Conservation (phyloP, 2,797 vertebrate genomes). For the Dallia pectoralis region DNA sequence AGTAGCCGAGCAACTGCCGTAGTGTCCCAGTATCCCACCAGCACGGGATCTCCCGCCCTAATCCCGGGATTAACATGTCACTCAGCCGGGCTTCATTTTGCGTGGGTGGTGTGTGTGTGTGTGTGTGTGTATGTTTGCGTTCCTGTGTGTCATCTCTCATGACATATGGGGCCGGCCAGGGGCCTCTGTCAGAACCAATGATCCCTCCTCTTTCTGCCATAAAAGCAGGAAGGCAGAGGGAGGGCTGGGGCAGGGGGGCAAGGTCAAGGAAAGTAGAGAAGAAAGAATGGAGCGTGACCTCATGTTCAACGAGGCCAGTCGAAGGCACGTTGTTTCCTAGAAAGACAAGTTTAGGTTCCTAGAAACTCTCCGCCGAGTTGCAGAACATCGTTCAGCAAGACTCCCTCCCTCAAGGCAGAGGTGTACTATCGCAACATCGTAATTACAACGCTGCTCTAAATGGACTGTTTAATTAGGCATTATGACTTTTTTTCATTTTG, state of each 20-base stretch:
- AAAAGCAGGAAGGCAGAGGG: too few relatives aligned
- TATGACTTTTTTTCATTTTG: not conserved
- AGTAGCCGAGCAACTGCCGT: slow-evolving; percentile 22
- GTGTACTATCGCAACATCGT: not conserved
- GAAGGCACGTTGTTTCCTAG: too few relatives aligned
- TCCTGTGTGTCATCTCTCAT: slow-evolving; percentile 2
- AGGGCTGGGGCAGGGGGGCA: too few relatives aligned
- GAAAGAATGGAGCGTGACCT: too few relatives aligned
- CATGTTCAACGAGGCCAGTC: too few relatives aligned
- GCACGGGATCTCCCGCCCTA: slow-evolving; percentile 26
- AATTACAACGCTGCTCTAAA: not conserved
- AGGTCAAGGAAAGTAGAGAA: too few relatives aligned
- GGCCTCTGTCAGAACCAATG: too few relatives aligned
- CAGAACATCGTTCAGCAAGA: too few relatives aligned
- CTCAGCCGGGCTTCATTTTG: slow-evolving; percentile 30
- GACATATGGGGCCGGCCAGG: not conserved
- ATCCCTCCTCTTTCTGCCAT: too few relatives aligned
- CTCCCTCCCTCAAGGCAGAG: not conserved
- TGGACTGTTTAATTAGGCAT: not conserved
- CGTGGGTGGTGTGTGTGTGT: slow-evolving; percentile 1
- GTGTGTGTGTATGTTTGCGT: not conserved
- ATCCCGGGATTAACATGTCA: slow-evolving; percentile 33
- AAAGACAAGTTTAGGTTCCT: too few relatives aligned
- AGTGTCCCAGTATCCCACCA: slow-evolving; percentile 7
- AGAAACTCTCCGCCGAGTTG: too few relatives aligned